Evolutionary conservation across 2,113 vertebrate species (phyloP), one percentile per base, ranked within the genome.

Genomic region (Stigmatopora argus): DNA sequence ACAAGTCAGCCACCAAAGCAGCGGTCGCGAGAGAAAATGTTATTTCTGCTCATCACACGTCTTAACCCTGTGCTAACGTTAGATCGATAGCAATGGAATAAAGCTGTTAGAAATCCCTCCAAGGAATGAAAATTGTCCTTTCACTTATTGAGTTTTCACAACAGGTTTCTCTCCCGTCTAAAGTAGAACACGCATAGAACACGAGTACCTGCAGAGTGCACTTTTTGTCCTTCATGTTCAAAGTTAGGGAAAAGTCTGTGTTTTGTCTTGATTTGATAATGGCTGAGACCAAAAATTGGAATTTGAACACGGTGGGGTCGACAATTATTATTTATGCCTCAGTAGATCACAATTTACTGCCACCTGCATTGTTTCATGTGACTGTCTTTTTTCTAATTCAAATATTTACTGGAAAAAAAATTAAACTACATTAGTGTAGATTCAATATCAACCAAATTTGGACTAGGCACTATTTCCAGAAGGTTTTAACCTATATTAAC

Each of bases 31-130:
- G 70, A 80, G 79, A 83, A 83, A 81, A 78, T 58, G 71, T 62
- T 63, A 81, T 71, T 76, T 78, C 49, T 69, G 58, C 75, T 72
- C 77, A 74, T 79, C 67, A 65, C 58, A 58, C 41, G 72, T 64
- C 67, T 59, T 75, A 65, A 81, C 79, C 64, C 44, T n/a, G 67
- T 57, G 68, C 71, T 78, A 77, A 78, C 62, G 62, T 62, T 56
- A 73, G 72, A 87, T 87, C 80, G 63, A 87, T 86, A 81, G 69
- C 70, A 85, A 86, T 84, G 51, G 64, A 83, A 87, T 84, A 75
- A 84, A 77, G 81, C 55, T 19, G 68, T 70, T 51, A 64, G 60
- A 17, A 67, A 78, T 72, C 63, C 70, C 82, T 74, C 71, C 56
- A 21, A 77, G 78, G 73, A 71, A 70, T 65, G 49, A 72, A 78